These are phyloP conservation scores for Eutrigla gurnardus DNA, from an alignment of 2,797 vertebrate species.

Conservation along the genomic window DNA sequence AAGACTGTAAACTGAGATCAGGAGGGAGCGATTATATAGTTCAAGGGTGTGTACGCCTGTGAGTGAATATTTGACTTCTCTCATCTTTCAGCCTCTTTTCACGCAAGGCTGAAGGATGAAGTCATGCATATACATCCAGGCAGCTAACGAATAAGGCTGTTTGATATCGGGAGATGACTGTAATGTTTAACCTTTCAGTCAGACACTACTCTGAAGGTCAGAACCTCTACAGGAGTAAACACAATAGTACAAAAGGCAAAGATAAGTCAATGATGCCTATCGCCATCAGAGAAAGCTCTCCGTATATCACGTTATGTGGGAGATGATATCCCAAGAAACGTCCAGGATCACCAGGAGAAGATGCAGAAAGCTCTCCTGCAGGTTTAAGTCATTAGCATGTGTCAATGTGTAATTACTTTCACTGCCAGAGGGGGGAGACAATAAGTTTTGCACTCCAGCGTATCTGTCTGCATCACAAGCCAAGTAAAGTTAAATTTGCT, in stretches of 20 bases:
- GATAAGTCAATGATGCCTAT: background rate
- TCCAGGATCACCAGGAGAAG: background rate
- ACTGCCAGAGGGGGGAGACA: background rate
- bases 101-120: constrained; percentile 17
- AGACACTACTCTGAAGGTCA: constrained; percentile 13
- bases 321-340: no score
- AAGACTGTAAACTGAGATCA: constrained; percentile 10
- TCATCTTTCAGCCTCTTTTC: constrained; percentile 16
- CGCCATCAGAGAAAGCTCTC: background rate
- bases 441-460: background rate
- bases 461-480: background rate
- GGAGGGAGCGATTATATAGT: constrained; percentile 16
- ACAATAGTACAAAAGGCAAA: background rate
- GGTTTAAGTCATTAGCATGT: background rate
- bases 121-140: constrained; percentile 52
- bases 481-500: background rate
- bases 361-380: background rate
- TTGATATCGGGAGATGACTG: constrained; percentile 1
- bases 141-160: constrained; percentile 14
- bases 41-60: constrained; percentile 14
- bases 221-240: background rate
- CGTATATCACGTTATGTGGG: background rate
- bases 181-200: constrained; percentile 6
- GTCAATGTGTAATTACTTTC: background rate
- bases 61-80: constrained; percentile 37